Evolutionary conservation across 92 coral and sea anemone genomes (phyloP).

Genomic region (Epizoanthus illoricatus): DNA sequence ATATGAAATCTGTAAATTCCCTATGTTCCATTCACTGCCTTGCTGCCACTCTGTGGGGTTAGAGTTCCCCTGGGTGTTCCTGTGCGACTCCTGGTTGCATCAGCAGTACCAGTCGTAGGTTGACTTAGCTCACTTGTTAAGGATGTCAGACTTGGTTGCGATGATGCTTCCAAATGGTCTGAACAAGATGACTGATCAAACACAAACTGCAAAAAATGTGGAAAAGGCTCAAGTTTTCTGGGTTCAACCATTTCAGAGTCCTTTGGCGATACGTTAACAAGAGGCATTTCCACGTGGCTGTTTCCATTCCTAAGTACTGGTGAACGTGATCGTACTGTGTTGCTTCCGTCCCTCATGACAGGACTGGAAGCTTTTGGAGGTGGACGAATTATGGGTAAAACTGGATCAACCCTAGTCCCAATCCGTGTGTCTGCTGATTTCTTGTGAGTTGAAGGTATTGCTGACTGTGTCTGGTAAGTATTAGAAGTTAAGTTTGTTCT

Average conservation of each 20-base stretch:
- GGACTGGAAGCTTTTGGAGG: slow-evolving; percentile 71
- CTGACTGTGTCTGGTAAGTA: slow-evolving; percentile 33
- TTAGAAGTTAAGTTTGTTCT: slow-evolving; percentile 30
- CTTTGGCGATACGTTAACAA: slow-evolving; percentile 51
- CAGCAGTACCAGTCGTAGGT: slow-evolving; percentile 18
- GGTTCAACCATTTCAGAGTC: slow-evolving; percentile 69
- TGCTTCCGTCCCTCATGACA: slow-evolving; percentile 48
- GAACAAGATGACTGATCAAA: slow-evolving; percentile 69
- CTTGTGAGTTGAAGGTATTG: slow-evolving; percentile 40
- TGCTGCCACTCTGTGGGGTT: not conserved
- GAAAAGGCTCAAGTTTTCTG: slow-evolving; percentile 64
- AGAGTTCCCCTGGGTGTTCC: slow-evolving; percentile 16
- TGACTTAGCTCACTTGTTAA: slow-evolving; percentile 49
- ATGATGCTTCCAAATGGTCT: slow-evolving; percentile 45
- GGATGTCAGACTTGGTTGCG: slow-evolving; percentile 45
- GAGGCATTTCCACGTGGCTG: slow-evolving; percentile 34
- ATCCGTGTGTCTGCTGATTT: slow-evolving; percentile 31
- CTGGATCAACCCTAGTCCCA: slow-evolving; percentile 61
- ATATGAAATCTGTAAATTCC: not conserved
- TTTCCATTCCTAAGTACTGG: slow-evolving; percentile 30
- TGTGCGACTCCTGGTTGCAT: slow-evolving; percentile 12
- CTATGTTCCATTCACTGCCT: slow-evolving; percentile 13
- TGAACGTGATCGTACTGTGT: slow-evolving; percentile 22
- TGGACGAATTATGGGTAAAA: slow-evolving; percentile 71
- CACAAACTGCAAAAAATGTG: slow-evolving; percentile 81